phyloP scores from a whole-genome alignment of 2,888 invertebrate species.

The Chaetogeoica ovagalla region DNA sequence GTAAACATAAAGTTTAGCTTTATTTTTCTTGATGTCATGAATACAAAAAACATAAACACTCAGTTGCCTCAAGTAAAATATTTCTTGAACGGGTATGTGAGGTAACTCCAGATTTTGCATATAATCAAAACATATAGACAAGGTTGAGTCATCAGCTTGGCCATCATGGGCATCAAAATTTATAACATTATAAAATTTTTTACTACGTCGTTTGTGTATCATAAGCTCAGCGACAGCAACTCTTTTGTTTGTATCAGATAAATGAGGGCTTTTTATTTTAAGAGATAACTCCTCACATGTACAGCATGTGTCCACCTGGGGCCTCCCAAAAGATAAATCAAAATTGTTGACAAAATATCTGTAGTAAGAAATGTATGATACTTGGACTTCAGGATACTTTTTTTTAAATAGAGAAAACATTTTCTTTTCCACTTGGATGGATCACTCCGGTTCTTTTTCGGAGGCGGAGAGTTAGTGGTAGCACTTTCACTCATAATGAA shows the following conservation, averaged over 20 bases:
- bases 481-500: no score
- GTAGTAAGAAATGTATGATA: background rate
- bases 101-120: conserved; percentile 57
- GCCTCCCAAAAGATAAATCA: background rate
- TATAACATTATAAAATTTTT: conserved; percentile 56
- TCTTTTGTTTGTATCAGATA: conserved; percentile 55
- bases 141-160: conserved; percentile 53
- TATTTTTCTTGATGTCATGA: conserved; percentile 56
- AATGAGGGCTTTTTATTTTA: conserved; percentile 16
- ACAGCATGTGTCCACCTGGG: background rate
- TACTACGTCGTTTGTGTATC: conserved; percentile 55
- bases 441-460: no score
- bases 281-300: conserved; percentile 14
- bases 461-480: no score
- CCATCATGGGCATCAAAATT: conserved; percentile 55
- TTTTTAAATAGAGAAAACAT: background rate
- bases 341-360: background rate
- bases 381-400: background rate
- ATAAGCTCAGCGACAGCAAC: conserved; percentile 55
- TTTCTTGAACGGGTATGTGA: conserved; percentile 57
- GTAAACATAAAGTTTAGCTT: conserved; percentile 56
- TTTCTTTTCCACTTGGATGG: no score
- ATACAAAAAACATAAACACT: conserved; percentile 54
- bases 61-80: conserved; percentile 55
- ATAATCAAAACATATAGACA: conserved; percentile 57